phyloP scores from a whole-genome alignment of 2,888 invertebrate genomes.

The Doris montereyensis region DNA sequence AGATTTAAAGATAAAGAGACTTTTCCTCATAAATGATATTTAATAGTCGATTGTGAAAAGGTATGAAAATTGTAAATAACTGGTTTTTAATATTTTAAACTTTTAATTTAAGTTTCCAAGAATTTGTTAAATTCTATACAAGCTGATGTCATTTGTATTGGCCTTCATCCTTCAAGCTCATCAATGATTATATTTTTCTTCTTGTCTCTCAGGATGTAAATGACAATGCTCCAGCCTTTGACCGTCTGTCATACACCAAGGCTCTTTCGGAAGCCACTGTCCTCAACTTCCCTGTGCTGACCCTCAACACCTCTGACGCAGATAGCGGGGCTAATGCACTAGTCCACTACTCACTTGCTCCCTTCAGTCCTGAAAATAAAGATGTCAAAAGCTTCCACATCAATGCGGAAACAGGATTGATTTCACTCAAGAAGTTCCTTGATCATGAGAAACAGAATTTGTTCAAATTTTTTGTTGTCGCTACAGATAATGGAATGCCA shows the following conservation, averaged over 20 bases:
- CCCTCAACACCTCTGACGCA: conserved; percentile 66
- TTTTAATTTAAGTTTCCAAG: no score
- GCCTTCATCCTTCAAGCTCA: no score
- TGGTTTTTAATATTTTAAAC: no score
- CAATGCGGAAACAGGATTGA: conserved; percentile 83
- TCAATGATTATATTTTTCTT: no score
- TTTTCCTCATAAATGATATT: no score
- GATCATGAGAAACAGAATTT: conserved; percentile 73
- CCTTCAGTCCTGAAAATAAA: conserved; percentile 59
- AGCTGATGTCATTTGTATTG: no score
- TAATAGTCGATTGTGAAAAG: no score
- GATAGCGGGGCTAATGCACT: conserved; percentile 73
- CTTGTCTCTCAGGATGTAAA: conserved; percentile 77
- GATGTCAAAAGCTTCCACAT: conserved; percentile 83
- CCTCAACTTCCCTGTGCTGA: conserved; percentile 67
- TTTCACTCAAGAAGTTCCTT: conserved; percentile 70
- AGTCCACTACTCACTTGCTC: conserved; percentile 81
- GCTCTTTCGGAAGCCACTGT: conserved; percentile 70
- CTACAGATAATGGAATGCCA: conserved; percentile 88
- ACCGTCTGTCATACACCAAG: conserved; percentile 57
- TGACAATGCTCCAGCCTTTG: conserved; percentile 70
- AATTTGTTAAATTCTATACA: no score
- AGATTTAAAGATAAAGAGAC: no score
- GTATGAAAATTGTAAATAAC: no score
- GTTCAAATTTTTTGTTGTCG: conserved; percentile 86